Base-by-base conservation (phyloP, 2,797 vertebrate species). In the Gallirallus australis region DNA sequence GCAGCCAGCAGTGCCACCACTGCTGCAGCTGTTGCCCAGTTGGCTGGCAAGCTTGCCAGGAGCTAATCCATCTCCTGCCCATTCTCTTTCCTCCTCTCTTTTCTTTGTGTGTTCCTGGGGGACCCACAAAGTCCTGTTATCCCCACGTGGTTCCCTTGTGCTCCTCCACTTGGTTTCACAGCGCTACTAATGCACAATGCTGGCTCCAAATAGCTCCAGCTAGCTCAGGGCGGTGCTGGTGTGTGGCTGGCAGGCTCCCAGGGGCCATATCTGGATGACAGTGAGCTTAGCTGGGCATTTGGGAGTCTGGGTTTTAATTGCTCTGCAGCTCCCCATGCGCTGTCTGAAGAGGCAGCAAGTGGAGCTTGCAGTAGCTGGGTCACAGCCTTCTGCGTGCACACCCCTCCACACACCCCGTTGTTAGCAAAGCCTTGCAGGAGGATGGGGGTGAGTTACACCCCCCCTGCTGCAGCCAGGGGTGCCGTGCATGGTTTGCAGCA, bases 351-450 rank as follows among this genome's bases (percentile, higher is more conserved):
- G 37, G 24, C 10, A 40, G 23, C 11, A 9, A 23, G 64, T 8
- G 40, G 50, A 72, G 66, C 42, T 86, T 92, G 72, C 71, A 83
- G 76, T 23, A 61, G 82, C 24, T 50, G 78, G 70, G 40, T 73
- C 71, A 27, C 87, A 59, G 37, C 65, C 11, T 52, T 75, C 17
- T 82, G 30, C 28, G 1, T 17, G 42, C 31, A 15, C 50, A 15
- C 25, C 48, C 24, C 37, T 37, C 23, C 47, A 19, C 15, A 25
- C 6, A 2, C 52, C n/a, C 31, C 0, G 0, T 2, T 2, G 18
- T 37, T 47, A 42, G 33, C 90, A 57, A 27, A 48, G 45, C 75
- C 27, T 35, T 6, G 37, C n/a, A 33, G 71, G 64, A 79, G 75
- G n/a, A 40, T 12, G 0, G 2, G 23, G 57, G 39, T 0, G 14